Base-by-base conservation (phyloP, 2,888 invertebrate species). In the Charanyca ferruginea region DNA sequence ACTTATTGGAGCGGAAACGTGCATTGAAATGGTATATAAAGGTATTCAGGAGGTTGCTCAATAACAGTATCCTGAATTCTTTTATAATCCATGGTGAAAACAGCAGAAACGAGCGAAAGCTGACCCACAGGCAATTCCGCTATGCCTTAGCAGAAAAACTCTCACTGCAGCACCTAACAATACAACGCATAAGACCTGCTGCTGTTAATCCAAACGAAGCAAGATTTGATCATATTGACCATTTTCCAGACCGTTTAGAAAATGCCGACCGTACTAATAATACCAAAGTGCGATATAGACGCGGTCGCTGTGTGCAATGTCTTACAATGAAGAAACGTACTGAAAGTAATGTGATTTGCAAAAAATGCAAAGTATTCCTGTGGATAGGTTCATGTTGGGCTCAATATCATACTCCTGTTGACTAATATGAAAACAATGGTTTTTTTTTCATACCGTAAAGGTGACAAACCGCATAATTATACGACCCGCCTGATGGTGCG, bases 241-340 rank as follows among this genome's bases (percentile, higher is more conserved):
- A 16, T 49, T 49, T n/a, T 49, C 49, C 41, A 41, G 23, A 53
- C 53, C 53, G 38, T 23, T 53, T 53, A 41, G 53, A 53, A 53
- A 53, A 38, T 53, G 53, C 53, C 23, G 53, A 53, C n/a, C 53
- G 41, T 53, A 53, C n/a, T n/a, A n/a, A n/a, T n/a, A n/a, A n/a
- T n/a, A n/a, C n/a, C n/a, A n/a, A n/a, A n/a, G n/a, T n/a, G n/a
- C n/a, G n/a, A n/a, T n/a, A n/a, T n/a, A n/a, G n/a, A n/a, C n/a
- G n/a, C n/a, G n/a, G n/a, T n/a, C n/a, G n/a, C n/a, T n/a, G n/a
- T n/a, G n/a, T n/a, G n/a, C n/a, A n/a, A n/a, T n/a, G n/a, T n/a
- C n/a, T n/a, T n/a, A n/a, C n/a, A n/a, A n/a, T n/a, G n/a, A n/a
- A n/a, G n/a, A n/a, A n/a, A n/a, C n/a, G n/a, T n/a, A n/a, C n/a